Percentiles rank a stretch among this genome's conserved stretches.
phyloP scores from a whole-genome alignment of 2,888 invertebrate genomes.

The Calliopum simillimum region DNA sequence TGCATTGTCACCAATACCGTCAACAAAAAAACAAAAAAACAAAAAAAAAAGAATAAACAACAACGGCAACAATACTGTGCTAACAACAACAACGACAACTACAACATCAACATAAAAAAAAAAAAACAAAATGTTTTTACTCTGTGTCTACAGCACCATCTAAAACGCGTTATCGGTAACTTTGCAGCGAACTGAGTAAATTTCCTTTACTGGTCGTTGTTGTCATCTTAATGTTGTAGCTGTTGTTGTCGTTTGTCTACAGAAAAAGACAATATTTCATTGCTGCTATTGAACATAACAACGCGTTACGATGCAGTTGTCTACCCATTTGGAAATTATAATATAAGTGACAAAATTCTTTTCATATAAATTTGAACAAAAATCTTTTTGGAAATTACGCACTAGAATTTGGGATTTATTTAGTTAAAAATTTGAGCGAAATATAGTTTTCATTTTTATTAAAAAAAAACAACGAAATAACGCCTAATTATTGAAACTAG shows the following conservation, averaged over 20 bases:
- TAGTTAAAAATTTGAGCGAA: too few species aligned
- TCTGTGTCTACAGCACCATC: slow-evolving; percentile 19
- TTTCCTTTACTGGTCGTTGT: slow-evolving; percentile 17
- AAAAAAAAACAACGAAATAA: too few species aligned
- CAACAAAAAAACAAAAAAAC: too few species aligned
- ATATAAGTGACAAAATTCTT: too few species aligned
- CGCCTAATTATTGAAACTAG: too few species aligned
- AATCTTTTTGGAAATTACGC: too few species aligned
- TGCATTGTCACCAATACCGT: slow-evolving; percentile 14
- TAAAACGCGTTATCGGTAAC: slow-evolving; percentile 31
- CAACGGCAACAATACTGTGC: slow-evolving; percentile 12
- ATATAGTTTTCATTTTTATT: too few species aligned
- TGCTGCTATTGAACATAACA: slow-evolving; percentile 26
- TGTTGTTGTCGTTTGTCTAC: slow-evolving; percentile 19
- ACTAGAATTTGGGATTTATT: too few species aligned
- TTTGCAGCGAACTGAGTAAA: slow-evolving; percentile 25
- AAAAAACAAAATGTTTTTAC: background rate
- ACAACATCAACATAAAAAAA: slow-evolving; percentile 2
- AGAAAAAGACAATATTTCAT: slow-evolving; percentile 30
- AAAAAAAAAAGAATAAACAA: too few species aligned
- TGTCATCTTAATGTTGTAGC: background rate
- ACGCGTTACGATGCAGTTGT: slow-evolving; percentile 31
- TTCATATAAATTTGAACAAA: too few species aligned
- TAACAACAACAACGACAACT: slow-evolving; percentile 24
- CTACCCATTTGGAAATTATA: too few species aligned